Evolutionary conservation across 2,797 vertebrate species (phyloP), one percentile per base, ranked within the genome.

Genomic region (Fringilla coelebs): DNA sequence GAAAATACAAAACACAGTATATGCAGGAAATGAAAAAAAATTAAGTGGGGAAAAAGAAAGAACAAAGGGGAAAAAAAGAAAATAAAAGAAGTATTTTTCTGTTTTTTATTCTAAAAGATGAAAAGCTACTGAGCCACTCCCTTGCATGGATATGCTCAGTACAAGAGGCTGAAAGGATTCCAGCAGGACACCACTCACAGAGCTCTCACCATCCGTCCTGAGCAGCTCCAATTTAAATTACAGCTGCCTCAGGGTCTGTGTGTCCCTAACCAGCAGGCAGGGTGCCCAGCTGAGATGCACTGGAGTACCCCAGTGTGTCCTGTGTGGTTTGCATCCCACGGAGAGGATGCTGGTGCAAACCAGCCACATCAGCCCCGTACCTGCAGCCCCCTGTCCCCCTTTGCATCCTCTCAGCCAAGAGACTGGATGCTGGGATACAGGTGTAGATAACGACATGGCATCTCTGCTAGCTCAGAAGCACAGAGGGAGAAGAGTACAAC

Each of bases 1-100:
- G 88, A 87, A 95, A 92, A 94, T 76, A 93, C 67, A 95, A 93
- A 96, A 34, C 7, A 18, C 74, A 75, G 32, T 88, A 96, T 78
- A 96, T 58, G 58, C 20, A 89, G 25, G 79, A 81, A 93, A 22
- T 51, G 13, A 6, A 14, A 32, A 28, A 55, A 73, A 91, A 88
- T n/a, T n/a, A 83, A 67, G 82, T 92, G 34, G 34, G 40, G 79
- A 17, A 88, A 90, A 95, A 79, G n/a, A n/a, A 88, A 94, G 57
- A 65, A 94, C 54, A 24, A 75, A 90, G 32, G 17, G 5, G 5
- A 2, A 57, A 85, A 17, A 34, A 40, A 46, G 6, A 38, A 63
- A 55, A 38, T 16, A 65, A 63, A 84, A 25, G 0, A 57, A 57
- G 83, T 40, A 17, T 61, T 77, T 87, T 75, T 85, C 76, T 68